Evolutionary conservation across 2,113 vertebrate species (phyloP), one percentile per base, ranked within the genome.

Genomic region (Ctenomys sociabilis): DNA sequence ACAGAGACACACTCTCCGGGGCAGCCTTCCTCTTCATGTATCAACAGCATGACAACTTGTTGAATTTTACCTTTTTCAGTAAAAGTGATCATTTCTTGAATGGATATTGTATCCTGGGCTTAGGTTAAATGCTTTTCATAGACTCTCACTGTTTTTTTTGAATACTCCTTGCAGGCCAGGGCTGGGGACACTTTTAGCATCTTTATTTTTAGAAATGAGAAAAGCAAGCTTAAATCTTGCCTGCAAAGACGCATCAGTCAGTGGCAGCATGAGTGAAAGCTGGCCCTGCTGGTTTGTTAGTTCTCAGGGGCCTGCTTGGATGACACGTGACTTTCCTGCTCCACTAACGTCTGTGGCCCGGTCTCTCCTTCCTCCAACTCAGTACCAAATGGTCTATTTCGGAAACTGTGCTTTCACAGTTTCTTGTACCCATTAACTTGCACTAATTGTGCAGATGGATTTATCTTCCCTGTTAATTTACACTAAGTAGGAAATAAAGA

Each of bases 401-500:
- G 45, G 14, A 28, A 85, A 68, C 64, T 49, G 13, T n/a, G 59
- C n/a, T n/a, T n/a, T n/a, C n/a, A 28, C 77, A 90, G 26, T 63
- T 85, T 86, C 86, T 88, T 66, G 70, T 68, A 72, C 22, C 45
- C 90, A 95, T 75, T 87, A 82, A 87, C 35, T 89, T 22, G 0
- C 45, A 90, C 49, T 49, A 93, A 90, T 59, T 94, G n/a, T 75
- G 61, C 30, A 14, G 45, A 85, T 35, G 77, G 81, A 85, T 21
- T 95, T 94, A 70, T 45, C 73, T 35, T 68, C 37, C 54, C 61
- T 37, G 17, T 43, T 63, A 82, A 96, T 68, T 66, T 61, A 85
- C 6, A 17, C 1, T 22, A 83, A 86, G 12, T 73, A 80, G 72
- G 85, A 88, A 90, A 90, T 83, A 83, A 91, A 43, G 91, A 93